Evolutionary conservation across 2,888 invertebrate genomes (phyloP), one percentile per base, ranked within the genome.

Genomic region (Drosophila subquinaria): DNA sequence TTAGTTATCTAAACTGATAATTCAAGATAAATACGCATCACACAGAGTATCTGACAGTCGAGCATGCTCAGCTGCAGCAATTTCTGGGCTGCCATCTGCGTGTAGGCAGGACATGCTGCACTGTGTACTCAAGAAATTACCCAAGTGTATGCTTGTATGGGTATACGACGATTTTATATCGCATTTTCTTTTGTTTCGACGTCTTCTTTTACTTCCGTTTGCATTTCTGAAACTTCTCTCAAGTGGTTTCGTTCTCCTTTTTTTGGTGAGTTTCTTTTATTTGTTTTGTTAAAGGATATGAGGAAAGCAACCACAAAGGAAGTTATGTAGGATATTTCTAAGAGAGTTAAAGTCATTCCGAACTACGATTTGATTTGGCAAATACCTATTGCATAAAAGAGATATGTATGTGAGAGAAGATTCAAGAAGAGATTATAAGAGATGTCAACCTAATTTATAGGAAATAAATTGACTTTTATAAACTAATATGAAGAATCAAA

Each of bases 171-270:
- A 35, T 53, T 20, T 68, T 74, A 75, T 48, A 64, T 56, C 63
- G 60, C 38, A 33, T 47, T 71, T 57, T 57, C 61, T 23, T 79
- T 64, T 67, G 69, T 45, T 64, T 55, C 53, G 13, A 23, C 60
- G 36, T 56, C 80, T 81, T 75, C 56, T 69, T 59, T 64, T 65
- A 89, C 87, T 84, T 83, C 83, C 89, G 83, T 69, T 87, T 69
- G 69, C 65, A 59, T 63, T 52, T 62, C 61, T 66, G 60, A 67
- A 67, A 64, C 43, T 64, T 51, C 43, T 76, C 51, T 82, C 56
- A 60, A 82, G 82, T 73, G 69, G 35, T 70, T 67, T 20, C 1
- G 30, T 20, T 61, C 38, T 15, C 1, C 15, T 27, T 27, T 30
- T 40, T 30, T 64, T 66, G 40, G 63, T 17, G 42, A 50, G 61